Percentiles rank a stretch among this genome's conserved stretches.
Evolutionary conservation across 2,113 vertebrate species (phyloP).

Genomic region (Tympanuchus pallidicinctus): DNA sequence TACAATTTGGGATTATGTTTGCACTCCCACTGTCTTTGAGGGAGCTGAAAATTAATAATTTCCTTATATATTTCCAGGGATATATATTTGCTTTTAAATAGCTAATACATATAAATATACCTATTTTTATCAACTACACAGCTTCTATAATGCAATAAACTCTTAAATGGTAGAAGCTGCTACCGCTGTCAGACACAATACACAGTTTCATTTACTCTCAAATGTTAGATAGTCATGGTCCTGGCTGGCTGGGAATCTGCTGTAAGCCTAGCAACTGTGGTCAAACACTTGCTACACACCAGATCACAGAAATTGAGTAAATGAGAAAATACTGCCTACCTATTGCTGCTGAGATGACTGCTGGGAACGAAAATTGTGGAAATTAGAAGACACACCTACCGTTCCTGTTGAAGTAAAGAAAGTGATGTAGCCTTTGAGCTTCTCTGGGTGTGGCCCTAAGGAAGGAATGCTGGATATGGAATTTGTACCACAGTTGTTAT

Average conservation of each 20-base stretch:
- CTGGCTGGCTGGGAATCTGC: background rate
- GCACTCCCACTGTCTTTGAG: background rate
- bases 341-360: background rate
- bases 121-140: background rate
- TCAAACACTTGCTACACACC: background rate
- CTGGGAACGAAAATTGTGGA: background rate
- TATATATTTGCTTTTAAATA: background rate
- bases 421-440: background rate
- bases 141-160: background rate
- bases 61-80: background rate
- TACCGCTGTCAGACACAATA: background rate
- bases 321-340: background rate
- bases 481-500: background rate
- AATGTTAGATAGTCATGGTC: background rate
- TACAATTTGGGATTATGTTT: background rate
- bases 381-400: background rate
- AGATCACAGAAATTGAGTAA: background rate
- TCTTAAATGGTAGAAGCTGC: background rate
- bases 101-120: background rate
- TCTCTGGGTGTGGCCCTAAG: background rate
- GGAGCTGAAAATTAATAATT: background rate
- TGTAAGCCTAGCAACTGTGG: background rate
- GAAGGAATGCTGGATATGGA: background rate
- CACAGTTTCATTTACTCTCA: background rate
- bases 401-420: background rate